These are phyloP conservation scores for Lycia hirtaria DNA, from an alignment of 2,888 invertebrate species.

Conservation along the genomic window DNA sequence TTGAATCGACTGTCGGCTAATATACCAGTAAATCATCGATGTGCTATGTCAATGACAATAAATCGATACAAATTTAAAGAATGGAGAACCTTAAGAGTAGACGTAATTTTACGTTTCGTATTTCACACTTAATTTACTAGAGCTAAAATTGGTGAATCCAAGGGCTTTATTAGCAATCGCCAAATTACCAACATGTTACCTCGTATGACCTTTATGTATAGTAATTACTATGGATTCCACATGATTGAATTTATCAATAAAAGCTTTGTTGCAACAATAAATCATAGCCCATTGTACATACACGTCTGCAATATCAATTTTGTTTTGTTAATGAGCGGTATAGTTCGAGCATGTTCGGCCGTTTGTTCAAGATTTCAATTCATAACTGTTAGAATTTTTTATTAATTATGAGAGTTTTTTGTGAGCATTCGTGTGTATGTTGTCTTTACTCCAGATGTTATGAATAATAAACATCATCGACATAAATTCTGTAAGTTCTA, in stretches of 20 bases:
- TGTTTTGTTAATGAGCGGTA: slow-evolving; percentile 12
- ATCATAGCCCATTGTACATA: slow-evolving; percentile 14
- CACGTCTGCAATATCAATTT: slow-evolving; percentile 15
- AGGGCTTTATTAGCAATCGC: slow-evolving; percentile 49
- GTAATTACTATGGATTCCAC: slow-evolving; percentile 3
- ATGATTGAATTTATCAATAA: slow-evolving; percentile 24
- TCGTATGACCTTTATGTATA: slow-evolving; percentile 38
- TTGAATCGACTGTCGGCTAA: too few species aligned
- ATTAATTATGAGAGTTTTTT: background rate
- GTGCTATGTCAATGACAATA: too few species aligned
- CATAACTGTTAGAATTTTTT: background rate
- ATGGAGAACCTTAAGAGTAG: too few species aligned
- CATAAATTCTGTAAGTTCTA: too few species aligned
- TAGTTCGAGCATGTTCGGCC: background rate
- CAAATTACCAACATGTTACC: slow-evolving; percentile 40
- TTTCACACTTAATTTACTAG: too few species aligned
- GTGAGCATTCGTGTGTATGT: too few species aligned
- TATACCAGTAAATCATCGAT: too few species aligned
- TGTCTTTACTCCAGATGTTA: too few species aligned
- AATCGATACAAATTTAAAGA: too few species aligned
- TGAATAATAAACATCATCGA: too few species aligned
- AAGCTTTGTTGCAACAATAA: slow-evolving; percentile 17
- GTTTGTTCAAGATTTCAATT: slow-evolving; percentile 6
- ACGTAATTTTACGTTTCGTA: too few species aligned
- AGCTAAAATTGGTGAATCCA: slow-evolving; percentile 39